phyloP scores from a whole-genome alignment of 1,140 invertebrate species.

The Anthonomus grandis region DNA sequence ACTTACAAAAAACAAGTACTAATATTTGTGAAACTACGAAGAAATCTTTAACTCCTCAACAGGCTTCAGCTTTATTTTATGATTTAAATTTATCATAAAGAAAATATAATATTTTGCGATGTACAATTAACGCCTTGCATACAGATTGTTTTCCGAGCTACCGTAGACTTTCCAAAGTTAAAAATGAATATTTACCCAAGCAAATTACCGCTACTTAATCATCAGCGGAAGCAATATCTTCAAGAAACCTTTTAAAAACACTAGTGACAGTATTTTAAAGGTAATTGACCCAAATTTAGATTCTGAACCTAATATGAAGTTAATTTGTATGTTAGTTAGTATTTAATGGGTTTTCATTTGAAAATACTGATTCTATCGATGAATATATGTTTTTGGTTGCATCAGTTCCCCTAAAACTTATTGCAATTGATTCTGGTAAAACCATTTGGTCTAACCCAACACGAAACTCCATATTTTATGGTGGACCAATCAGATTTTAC shows the following conservation, averaged over 20 bases:
- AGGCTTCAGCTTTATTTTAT: not conserved
- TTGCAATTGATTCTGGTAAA: not conserved
- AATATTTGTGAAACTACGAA: too few species aligned
- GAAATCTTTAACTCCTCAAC: not conserved
- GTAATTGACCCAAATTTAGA: not conserved
- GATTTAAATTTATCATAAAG: constrained; percentile 3
- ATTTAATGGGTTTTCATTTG: not conserved
- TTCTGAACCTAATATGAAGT: not conserved
- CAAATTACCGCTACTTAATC: not conserved
- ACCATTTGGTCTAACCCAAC: not conserved
- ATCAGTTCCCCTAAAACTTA: constrained; percentile 8
- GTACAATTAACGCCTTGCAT: not conserved
- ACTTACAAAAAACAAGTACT: too few species aligned
- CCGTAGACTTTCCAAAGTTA: not conserved
- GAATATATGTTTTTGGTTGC: constrained; percentile 12
- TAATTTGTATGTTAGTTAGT: too few species aligned
- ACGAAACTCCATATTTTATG: not conserved
- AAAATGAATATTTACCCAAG: not conserved
- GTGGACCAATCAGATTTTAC: not conserved
- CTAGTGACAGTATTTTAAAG: constrained; percentile 4
- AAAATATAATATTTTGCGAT: constrained; percentile 5
- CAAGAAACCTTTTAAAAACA: not conserved
- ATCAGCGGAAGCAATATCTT: constrained; percentile 1
- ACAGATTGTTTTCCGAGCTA: constrained; percentile 7
- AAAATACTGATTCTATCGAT: not conserved